Percentiles rank a stretch among this genome's conserved stretches.
Conservation (phyloP, 1,140 invertebrate genomes). For the Drosophila dunni region DNA sequence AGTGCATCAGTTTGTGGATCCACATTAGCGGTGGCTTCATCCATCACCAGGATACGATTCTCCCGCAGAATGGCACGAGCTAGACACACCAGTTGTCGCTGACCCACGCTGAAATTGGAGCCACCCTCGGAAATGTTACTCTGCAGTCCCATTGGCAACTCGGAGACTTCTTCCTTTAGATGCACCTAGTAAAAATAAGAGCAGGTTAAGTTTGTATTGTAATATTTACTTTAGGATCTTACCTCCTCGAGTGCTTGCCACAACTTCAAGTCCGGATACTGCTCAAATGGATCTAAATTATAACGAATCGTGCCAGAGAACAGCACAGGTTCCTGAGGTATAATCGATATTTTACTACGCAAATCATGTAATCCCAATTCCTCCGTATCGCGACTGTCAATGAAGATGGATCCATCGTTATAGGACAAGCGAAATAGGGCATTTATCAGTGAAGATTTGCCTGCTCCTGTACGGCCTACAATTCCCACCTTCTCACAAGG, state of each 20-base stretch:
- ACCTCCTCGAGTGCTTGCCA: conserved; percentile 94
- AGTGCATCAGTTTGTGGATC: conserved; percentile 87
- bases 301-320: conserved; percentile 88
- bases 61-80: conserved; percentile 90
- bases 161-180: conserved; percentile 88
- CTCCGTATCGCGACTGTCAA: conserved; percentile 87
- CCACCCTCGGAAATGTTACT: conserved; percentile 89
- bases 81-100: conserved; percentile 89
- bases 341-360: conserved; percentile 87
- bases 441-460: conserved; percentile 91
- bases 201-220: neutral
- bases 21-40: conserved; percentile 87
- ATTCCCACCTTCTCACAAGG: conserved; percentile 87
- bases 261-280: conserved; percentile 89
- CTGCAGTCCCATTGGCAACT: conserved; percentile 88
- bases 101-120: conserved; percentile 90
- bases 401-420: conserved; percentile 86
- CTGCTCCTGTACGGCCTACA: conserved; percentile 92
- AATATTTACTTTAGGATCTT: neutral
- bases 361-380: conserved; percentile 86
- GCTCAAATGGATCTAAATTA: conserved; percentile 93
- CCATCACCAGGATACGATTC: conserved; percentile 88
- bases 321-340: conserved; percentile 90
- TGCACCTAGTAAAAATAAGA: conserved; percentile 41
- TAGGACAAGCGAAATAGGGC: conserved; percentile 88